Conservation (phyloP, 2,888 invertebrate genomes). For the Tenthredo notha region DNA sequence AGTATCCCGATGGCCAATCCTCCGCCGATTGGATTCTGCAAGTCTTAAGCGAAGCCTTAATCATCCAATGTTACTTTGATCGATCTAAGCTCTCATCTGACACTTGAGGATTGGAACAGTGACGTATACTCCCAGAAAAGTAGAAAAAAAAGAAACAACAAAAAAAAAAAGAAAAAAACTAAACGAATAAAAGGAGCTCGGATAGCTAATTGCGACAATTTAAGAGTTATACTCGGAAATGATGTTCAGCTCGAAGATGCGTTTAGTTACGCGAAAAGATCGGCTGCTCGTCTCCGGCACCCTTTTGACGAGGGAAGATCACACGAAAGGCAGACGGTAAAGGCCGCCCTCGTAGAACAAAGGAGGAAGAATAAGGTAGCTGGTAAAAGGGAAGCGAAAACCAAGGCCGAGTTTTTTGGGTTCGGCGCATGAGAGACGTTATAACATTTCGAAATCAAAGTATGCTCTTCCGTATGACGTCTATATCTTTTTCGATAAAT, state of each 20-base stretch:
- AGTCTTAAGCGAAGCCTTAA: conserved; percentile 42
- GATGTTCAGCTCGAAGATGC: conserved; percentile 17
- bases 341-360: conserved; percentile 34
- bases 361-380: conserved; percentile 27
- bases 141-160: neutral
- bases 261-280: conserved; percentile 32
- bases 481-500: conserved; percentile 49
- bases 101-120: neutral
- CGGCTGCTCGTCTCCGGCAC: conserved; percentile 7
- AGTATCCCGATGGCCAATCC: conserved; percentile 37
- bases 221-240: neutral
- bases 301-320: conserved; percentile 46
- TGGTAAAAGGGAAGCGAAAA: conserved; percentile 44
- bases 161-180: neutral
- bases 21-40: conserved; percentile 35
- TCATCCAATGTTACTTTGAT: conserved; percentile 17
- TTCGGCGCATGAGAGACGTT: neutral
- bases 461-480: neutral
- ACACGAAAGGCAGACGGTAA: conserved; percentile 27
- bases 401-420: neutral
- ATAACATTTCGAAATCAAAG: conserved; percentile 42
- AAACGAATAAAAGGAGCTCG: neutral
- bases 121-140: neutral
- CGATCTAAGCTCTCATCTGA: neutral
- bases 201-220: conserved; percentile 32